Conservation (phyloP, 2,797 vertebrate genomes). For the Hoplostethus mediterraneus region DNA sequence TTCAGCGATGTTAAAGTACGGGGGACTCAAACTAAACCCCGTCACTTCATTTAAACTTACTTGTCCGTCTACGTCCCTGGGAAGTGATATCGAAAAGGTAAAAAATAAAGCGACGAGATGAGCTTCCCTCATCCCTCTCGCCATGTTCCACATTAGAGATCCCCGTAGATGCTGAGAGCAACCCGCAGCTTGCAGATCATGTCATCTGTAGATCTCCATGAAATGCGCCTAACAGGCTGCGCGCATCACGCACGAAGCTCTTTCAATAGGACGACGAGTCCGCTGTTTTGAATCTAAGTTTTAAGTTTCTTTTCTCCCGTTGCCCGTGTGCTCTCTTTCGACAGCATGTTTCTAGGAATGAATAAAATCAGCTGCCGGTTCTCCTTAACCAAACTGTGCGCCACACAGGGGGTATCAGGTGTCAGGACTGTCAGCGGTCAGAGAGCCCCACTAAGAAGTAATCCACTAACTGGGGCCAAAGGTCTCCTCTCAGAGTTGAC, state of each 20-base stretch:
- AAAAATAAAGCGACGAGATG: constrained; percentile 56
- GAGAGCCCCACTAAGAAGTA: constrained; percentile 28
- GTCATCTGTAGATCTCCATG: constrained; percentile 73
- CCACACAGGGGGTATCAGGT: constrained; percentile 65
- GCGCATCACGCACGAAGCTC: constrained; percentile 42
- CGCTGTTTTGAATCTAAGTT: constrained; percentile 25
- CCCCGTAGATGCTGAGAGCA: constrained; percentile 71
- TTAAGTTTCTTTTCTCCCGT: constrained; percentile 15
- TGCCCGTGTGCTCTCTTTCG: constrained; percentile 32
- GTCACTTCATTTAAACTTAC: constrained; percentile 55
- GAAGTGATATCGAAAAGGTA: constrained; percentile 40
- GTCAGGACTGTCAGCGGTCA: constrained; percentile 60
- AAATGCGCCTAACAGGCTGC: constrained; percentile 43
- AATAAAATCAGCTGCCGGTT: constrained; percentile 26
- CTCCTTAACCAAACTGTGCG: constrained; percentile 37
- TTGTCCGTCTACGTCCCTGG: constrained; percentile 61
- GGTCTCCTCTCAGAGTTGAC: constrained; percentile 44
- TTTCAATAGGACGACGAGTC: constrained; percentile 14
- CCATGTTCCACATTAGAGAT: constrained; percentile 75
- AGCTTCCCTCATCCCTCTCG: constrained; percentile 69
- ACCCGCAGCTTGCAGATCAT: constrained; percentile 65
- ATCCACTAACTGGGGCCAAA: constrained; percentile 61
- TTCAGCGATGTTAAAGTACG: constrained; percentile 92
- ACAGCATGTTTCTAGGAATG: constrained; percentile 53
- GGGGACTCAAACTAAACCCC: constrained; percentile 88